Evolutionary conservation across 2,888 invertebrate genomes (phyloP).

Genomic region (Lacanobia oleracea): DNA sequence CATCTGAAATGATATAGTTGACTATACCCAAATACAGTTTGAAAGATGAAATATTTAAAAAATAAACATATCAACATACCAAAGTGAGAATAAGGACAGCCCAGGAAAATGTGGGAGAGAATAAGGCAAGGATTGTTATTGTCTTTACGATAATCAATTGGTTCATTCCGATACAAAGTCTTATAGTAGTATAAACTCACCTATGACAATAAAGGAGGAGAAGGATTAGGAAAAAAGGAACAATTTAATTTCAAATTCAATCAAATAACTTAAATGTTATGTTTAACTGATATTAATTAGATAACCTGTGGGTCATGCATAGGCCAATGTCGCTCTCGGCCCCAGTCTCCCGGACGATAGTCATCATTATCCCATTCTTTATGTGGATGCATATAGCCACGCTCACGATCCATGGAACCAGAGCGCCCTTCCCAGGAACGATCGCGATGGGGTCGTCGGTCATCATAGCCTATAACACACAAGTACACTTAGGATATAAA

Average conservation of each 20-base stretch:
- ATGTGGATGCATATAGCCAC: constrained; percentile 86
- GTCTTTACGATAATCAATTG: constrained; percentile 84
- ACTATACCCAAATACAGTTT: constrained; percentile 36
- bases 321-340: constrained; percentile 87
- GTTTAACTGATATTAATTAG: not conserved
- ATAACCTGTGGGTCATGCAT: constrained; percentile 87
- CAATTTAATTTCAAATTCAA: constrained; percentile 16
- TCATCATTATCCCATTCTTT: constrained; percentile 90
- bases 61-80: constrained; percentile 79
- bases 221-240: constrained; percentile 63
- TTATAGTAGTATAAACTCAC: constrained; percentile 83
- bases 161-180: constrained; percentile 84
- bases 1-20: constrained; percentile 76
- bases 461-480: constrained; percentile 84
- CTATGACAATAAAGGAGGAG: constrained; percentile 73
- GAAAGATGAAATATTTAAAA: constrained; percentile 23
- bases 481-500: constrained; percentile 33
- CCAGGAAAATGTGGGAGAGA: constrained; percentile 89
- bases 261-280: constrained; percentile 16
- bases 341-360: constrained; percentile 89
- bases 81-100: constrained; percentile 87
- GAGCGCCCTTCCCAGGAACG: constrained; percentile 91
- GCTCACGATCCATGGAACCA: constrained; percentile 86
- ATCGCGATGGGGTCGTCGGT: constrained; percentile 87
- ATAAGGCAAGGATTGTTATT: constrained; percentile 82